These are phyloP conservation scores for Ophiodon elongatus DNA, from an alignment of 2,113 vertebrate genomes.

Conservation along the genomic window DNA sequence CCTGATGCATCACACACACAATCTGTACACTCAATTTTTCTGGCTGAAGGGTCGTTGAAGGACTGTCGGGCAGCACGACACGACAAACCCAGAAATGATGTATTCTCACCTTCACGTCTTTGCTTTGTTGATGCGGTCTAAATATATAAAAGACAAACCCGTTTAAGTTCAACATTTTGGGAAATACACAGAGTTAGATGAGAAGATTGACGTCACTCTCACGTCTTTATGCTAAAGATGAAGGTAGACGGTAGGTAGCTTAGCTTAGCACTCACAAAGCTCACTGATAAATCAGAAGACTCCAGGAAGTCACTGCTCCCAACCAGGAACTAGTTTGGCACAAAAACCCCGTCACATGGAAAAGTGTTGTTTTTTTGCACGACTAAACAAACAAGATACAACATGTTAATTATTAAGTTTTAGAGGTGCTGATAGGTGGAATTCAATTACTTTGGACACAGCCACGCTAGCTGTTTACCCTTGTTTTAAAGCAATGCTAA, in stretches of 20 bases:
- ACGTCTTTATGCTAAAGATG: neutral
- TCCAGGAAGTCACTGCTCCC: neutral
- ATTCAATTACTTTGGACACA: neutral
- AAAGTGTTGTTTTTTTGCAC: neutral
- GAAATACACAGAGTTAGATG: neutral
- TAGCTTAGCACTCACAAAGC: neutral
- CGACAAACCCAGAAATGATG: neutral
- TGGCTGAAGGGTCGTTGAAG: conserved; percentile 17
- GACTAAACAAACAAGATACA: neutral
- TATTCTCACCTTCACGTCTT: conserved; percentile 66
- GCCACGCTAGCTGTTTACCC: neutral
- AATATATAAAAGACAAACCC: conserved; percentile 50
- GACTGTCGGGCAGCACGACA: conserved; percentile 18
- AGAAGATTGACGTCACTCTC: neutral
- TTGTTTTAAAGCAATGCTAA: neutral
- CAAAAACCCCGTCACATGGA: neutral
- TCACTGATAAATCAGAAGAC: neutral
- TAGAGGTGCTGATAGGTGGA: neutral
- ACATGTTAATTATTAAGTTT: neutral
- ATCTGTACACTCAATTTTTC: conserved; percentile 2
- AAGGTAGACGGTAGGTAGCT: neutral
- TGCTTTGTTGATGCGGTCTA: conserved; percentile 43
- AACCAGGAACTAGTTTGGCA: neutral
- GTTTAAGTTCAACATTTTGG: neutral
- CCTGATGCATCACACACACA: conserved; percentile 19